A percentile compares a stretch with the other conserved stretches of the same genome.
Conservation (phyloP, 1,140 invertebrate species). For the Drosophila triauraria region DNA sequence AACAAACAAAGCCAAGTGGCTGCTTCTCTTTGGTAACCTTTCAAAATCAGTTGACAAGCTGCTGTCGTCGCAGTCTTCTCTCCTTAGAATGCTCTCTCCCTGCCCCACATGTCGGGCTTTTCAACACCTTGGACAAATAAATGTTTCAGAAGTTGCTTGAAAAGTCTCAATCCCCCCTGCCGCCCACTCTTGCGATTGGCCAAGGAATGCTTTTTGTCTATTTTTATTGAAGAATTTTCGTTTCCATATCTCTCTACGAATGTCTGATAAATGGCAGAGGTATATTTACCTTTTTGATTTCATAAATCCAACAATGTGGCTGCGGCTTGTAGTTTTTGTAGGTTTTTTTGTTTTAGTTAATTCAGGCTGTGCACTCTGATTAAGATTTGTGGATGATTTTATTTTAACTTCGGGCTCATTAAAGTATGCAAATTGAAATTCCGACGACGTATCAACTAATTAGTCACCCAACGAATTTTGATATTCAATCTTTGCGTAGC, state of each 20-base stretch:
- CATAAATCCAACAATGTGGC: conserved; percentile 71
- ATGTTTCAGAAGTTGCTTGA: conserved; percentile 53
- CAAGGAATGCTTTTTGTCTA: conserved; percentile 62
- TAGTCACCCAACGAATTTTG: conserved; percentile 66
- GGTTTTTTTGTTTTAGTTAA: conserved; percentile 30
- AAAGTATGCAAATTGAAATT: conserved; percentile 69
- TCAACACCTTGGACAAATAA: conserved; percentile 75
- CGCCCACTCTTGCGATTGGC: conserved; percentile 11
- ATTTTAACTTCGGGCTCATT: conserved; percentile 60
- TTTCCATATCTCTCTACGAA: conserved; percentile 13
- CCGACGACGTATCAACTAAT: conserved; percentile 61
- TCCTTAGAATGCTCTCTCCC: conserved; percentile 17
- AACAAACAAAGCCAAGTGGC: conserved; percentile 13
- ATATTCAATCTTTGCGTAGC: conserved; percentile 19
- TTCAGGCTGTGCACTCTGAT: conserved; percentile 38
- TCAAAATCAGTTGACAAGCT: conserved; percentile 64
- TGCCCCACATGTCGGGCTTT: conserved; percentile 47
- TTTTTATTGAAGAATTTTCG: conserved; percentile 62
- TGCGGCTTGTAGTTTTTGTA: conserved; percentile 24
- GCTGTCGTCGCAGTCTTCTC: conserved; percentile 37
- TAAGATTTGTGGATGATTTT: conserved; percentile 59
- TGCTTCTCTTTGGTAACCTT: conserved; percentile 24
- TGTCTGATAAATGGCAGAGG: conserved; percentile 34
- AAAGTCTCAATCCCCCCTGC: background rate
- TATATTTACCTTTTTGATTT: conserved; percentile 81